Evolutionary conservation across 2,113 vertebrate species (phyloP), one percentile per base, ranked within the genome.

Genomic region (Heterocephalus glaber): DNA sequence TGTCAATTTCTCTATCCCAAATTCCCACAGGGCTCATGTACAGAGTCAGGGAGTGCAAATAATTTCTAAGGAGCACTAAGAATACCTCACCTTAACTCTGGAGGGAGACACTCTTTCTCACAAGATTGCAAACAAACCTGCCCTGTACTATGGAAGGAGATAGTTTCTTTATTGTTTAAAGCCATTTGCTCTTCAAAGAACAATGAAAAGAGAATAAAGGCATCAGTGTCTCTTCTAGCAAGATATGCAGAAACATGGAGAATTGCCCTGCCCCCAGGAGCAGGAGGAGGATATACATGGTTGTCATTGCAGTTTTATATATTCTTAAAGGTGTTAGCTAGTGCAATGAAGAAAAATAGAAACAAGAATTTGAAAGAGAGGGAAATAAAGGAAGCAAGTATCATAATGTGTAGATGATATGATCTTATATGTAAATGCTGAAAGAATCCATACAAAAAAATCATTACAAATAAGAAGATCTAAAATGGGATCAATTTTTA

Each of bases 381-480:
- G 72, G 26, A 47, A 74, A 74, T 47, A 74, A 65, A 79, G 13
- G 13, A 54, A 52, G 41, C 66, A 94, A 91, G 77, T 14, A 68
- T 26, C 58, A 38, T 84, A 76, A 76, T 76, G 20, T 77, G 14
- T 26, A 92, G n/a, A 76, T 68, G 66, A 94, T 80, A 35, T 19
- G 52, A 38, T 85, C 54, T 56, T 82, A 82, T 86, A 52, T 10
- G 30, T 30, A 52, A 70, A 49, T 17, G 41, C 7, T 28, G 60
- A 74, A 91, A 77, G 22, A 87, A 83, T 79, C 72, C 90, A 56
- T 11, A 63, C 61, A 86, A 26, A 52, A 68, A 94, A 68, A 91
- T 94, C 38, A 54, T 68, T n/a, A 94, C 60, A 77, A 30, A 52
- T 33, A 60, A 83, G 68, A 56, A 58, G 56, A 58, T 58, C 17